Percentiles rank a stretch among this genome's conserved stretches.
Evolutionary conservation across 2,797 vertebrate species (phyloP).

Genomic region (Lateolabrax maculatus): DNA sequence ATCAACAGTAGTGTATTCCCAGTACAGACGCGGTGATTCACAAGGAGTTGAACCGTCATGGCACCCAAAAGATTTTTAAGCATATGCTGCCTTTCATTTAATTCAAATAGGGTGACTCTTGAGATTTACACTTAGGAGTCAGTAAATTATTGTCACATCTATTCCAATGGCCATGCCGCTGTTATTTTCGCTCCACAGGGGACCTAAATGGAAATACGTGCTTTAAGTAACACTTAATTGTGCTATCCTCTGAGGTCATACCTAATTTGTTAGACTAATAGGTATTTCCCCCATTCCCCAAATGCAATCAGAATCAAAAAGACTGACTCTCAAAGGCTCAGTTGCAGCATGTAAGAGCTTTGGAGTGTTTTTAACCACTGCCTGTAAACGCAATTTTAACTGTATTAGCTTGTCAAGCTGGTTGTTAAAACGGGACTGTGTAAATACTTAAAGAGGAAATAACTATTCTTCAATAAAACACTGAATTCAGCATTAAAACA

Average conservation of each 20-base stretch:
- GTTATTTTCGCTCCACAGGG: constrained; percentile 9
- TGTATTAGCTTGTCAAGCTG: background rate
- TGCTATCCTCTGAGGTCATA: constrained; percentile 30
- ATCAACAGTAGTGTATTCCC: constrained; percentile 22
- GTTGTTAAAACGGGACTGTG: background rate
- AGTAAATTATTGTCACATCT: constrained; percentile 10
- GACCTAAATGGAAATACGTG: background rate
- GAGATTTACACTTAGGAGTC: background rate
- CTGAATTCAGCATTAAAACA: background rate
- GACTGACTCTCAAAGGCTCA: constrained; percentile 8
- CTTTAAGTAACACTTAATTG: constrained; percentile 23
- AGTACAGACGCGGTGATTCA: constrained; percentile 48
- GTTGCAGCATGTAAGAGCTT: background rate
- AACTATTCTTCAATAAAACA: background rate
- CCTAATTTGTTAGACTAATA: constrained; percentile 25
- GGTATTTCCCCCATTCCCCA: constrained; percentile 23
- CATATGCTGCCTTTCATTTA: constrained; percentile 37
- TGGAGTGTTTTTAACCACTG: background rate
- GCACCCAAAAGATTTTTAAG: constrained; percentile 31
- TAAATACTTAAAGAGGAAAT: background rate
- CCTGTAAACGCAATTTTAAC: background rate
- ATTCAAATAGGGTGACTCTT: constrained; percentile 10
- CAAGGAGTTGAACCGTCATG: constrained; percentile 37
- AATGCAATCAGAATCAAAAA: constrained; percentile 24
- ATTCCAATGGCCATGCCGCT: background rate